Conservation (phyloP, 1,140 invertebrate genomes). For the Leguminivora glycinivorella region DNA sequence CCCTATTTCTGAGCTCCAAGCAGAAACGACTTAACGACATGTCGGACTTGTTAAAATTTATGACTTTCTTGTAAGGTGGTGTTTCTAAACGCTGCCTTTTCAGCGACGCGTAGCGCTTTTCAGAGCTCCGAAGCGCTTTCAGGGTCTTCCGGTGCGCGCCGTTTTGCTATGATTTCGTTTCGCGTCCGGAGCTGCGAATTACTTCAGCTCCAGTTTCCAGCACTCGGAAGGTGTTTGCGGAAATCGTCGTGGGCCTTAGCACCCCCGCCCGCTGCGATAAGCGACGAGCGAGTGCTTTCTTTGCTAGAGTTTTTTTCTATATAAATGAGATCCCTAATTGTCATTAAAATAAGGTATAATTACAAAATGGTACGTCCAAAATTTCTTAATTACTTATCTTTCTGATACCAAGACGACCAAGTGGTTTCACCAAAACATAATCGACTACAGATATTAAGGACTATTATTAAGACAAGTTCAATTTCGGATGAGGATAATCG, state of each 20-base stretch:
- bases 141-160: slow-evolving; percentile 3
- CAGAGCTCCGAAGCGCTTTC: slow-evolving; percentile 12
- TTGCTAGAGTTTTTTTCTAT: too few relatives aligned
- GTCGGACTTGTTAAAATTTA: background rate
- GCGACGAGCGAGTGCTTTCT: background rate
- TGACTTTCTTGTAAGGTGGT: background rate
- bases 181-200: slow-evolving; percentile 22
- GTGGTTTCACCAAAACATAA: too few relatives aligned
- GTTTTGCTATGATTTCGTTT: slow-evolving; percentile 11
- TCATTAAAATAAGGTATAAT: too few relatives aligned
- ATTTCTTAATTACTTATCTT: too few relatives aligned
- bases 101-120: slow-evolving; percentile 4
- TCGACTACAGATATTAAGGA: too few relatives aligned
- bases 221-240: slow-evolving; percentile 23
- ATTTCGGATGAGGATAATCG: background rate
- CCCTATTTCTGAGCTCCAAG: background rate
- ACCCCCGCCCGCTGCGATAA: background rate
- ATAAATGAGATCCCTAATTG: too few relatives aligned
- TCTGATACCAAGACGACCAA: too few relatives aligned
- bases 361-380: too few relatives aligned
- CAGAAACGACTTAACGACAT: background rate
- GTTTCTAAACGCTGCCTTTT: slow-evolving; percentile 11
- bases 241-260: background rate
- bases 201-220: slow-evolving; percentile 25
- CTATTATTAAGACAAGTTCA: too few relatives aligned